Base-by-base conservation (phyloP, 1,140 invertebrate genomes). In the Augochlora pura region DNA sequence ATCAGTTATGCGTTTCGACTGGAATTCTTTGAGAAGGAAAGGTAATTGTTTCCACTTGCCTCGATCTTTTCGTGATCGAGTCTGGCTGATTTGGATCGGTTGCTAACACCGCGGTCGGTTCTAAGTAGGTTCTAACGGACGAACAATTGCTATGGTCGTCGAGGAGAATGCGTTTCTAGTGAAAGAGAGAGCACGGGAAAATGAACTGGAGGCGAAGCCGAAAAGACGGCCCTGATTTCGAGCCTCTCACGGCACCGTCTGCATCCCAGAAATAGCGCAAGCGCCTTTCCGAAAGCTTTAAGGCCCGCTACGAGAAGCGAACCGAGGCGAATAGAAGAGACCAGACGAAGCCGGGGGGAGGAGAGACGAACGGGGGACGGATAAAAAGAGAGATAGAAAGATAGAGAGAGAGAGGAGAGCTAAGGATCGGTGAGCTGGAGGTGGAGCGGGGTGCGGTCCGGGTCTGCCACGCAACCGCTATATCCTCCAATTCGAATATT, bases 401-500 rank as follows among this genome's bases (percentile, higher is more conserved):
- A 69, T 54, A 52, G 42, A 38, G 46, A 38, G 32, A 59, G 60
- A 21, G 25, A 27, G 39, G n/a, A 46, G n/a, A 39, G 39, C 70
- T 67, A 60, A 59, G 70, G 85, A 86, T 83, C 81, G 82, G 54
- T n/a, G 14, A n/a, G 85, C 85, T 88, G 86, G 85, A 88, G 80
- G 74, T 75, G n/a, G 49, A 12, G 80, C 68, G 82, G 79, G 85
- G 85, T 68, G 85, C 70, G 82, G 85, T 75, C 18, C 60, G 68
- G 78, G 54, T 65, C 21, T 75, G 62, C 54, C 72, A 88, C 91
- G 90, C 90, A 93, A 92, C 91, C 90, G 91, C 91, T 92, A 92
- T 93, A 93, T 91, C 88, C 78, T 66, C 77, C 67, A 79, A 85
- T 87, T 89, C 87, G 80, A 90, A 92, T 93, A 93, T 93, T 92